phyloP scores from a whole-genome alignment of 1,140 invertebrate genomes.

The Drosophila mauritiana region DNA sequence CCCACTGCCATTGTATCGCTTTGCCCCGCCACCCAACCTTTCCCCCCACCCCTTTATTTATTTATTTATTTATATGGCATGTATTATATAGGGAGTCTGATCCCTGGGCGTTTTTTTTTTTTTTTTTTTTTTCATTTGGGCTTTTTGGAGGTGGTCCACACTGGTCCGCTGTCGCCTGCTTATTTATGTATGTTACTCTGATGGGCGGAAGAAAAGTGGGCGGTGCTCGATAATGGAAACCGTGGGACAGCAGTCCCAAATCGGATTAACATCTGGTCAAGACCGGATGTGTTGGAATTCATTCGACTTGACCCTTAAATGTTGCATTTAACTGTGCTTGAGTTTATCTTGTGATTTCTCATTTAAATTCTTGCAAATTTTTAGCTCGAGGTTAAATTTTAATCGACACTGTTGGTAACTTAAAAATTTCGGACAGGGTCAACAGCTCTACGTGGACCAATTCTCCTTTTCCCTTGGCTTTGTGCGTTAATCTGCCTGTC shows the following conservation, averaged over 20 bases:
- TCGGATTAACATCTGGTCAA: conserved; percentile 20
- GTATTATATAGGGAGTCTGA: conserved; percentile 23
- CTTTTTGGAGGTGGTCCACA: conserved; percentile 12
- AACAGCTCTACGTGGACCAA: conserved; percentile 36
- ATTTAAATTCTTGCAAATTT: not conserved
- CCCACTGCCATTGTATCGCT: conserved; percentile 20
- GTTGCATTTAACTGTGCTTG: conserved; percentile 1
- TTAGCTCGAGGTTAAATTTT: not conserved
- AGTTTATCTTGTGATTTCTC: not conserved
- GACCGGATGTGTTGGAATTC: conserved; percentile 13
- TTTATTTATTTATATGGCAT: conserved; percentile 43
- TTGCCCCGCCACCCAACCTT: not conserved
- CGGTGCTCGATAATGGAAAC: conserved; percentile 27
- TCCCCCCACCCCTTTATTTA: conserved; percentile 30
- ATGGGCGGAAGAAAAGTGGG: conserved; percentile 11
- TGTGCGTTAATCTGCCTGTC: conserved; percentile 66
- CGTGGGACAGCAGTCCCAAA: conserved; percentile 1
- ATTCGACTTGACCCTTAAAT: not conserved
- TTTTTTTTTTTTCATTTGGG: not conserved
- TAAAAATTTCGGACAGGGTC: conserved; percentile 33
- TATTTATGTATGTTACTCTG: conserved; percentile 43
- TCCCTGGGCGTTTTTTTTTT: not conserved
- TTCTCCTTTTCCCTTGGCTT: conserved; percentile 26
- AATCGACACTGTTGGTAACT: not conserved
- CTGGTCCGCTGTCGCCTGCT: conserved; percentile 26